phyloP scores from a whole-genome alignment of 1,140 invertebrate species.

The Trachymyrmex septentrionalis region DNA sequence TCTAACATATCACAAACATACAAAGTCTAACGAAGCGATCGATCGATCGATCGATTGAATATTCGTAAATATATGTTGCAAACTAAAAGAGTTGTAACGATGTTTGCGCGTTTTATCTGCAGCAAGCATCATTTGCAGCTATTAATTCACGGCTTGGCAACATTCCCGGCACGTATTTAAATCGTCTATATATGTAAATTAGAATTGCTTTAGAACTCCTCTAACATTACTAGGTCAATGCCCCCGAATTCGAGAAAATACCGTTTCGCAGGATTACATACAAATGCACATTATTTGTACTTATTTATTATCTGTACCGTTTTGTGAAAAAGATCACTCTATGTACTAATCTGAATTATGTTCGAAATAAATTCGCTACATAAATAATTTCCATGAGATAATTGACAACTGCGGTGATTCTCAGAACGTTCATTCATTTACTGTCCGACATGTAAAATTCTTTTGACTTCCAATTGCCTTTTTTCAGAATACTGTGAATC shows the following conservation, averaged over 20 bases:
- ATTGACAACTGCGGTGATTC: neutral
- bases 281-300: slow-evolving; percentile 8
- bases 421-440: neutral
- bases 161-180: slow-evolving; percentile 34
- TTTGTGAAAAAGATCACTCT: neutral
- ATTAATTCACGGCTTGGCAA: slow-evolving; percentile 37
- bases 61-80: neutral
- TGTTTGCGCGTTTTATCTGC: slow-evolving; percentile 15
- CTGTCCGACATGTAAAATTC: neutral
- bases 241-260: neutral
- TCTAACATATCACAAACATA: slow-evolving; percentile 14
- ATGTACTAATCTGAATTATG: neutral
- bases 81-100: slow-evolving; percentile 30
- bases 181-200: slow-evolving; percentile 33
- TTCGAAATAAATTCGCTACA: slow-evolving; percentile 21
- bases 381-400: neutral
- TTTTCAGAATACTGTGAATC: neutral
- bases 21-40: slow-evolving; percentile 3
- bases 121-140: slow-evolving; percentile 30
- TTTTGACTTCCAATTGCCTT: neutral
- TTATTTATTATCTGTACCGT: neutral
- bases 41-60: slow-evolving; percentile 1
- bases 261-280: neutral
- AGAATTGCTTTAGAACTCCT: neutral
- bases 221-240: slow-evolving; percentile 1